A percentile compares a stretch with the other conserved stretches of the same genome.
Conservation (phyloP, 2,113 vertebrate species). For the Crotalus helleri region DNA sequence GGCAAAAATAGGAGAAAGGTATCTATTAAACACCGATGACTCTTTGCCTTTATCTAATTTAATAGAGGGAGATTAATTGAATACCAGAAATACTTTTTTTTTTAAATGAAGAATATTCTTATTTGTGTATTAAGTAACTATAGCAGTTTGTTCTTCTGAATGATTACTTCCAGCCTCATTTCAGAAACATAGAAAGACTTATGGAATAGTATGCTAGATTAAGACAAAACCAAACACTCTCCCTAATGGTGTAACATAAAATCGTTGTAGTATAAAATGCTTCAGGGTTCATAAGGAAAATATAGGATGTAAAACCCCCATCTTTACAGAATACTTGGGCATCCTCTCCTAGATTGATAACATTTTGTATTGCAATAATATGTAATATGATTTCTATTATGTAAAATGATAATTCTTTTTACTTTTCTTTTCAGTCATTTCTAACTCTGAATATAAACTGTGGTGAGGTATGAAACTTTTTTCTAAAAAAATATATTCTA, state of each 20-base stretch:
- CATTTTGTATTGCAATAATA: background rate
- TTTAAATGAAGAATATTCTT: background rate
- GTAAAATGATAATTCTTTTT: background rate
- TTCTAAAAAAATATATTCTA: background rate
- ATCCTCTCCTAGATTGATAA: background rate
- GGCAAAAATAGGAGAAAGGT: constrained; percentile 63
- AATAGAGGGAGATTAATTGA: background rate
- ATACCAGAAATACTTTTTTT: background rate
- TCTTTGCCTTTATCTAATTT: background rate
- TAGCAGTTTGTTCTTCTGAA: background rate
- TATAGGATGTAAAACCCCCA: background rate
- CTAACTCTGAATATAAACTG: constrained; percentile 1
- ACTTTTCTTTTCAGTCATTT: background rate
- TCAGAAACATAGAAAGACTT: background rate
- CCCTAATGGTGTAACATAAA: background rate
- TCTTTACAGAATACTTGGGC: background rate
- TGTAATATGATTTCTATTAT: background rate
- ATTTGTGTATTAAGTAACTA: background rate
- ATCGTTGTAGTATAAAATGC: background rate
- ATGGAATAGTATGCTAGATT: background rate
- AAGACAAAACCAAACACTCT: background rate
- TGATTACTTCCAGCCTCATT: background rate
- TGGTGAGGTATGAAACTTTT: constrained; percentile 7
- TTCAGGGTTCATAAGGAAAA: background rate
- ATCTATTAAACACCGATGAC: constrained; percentile 9